These are phyloP conservation scores for Ditylenchus weischeri DNA, from an alignment of 2,888 invertebrate species.

Conservation along the genomic window DNA sequence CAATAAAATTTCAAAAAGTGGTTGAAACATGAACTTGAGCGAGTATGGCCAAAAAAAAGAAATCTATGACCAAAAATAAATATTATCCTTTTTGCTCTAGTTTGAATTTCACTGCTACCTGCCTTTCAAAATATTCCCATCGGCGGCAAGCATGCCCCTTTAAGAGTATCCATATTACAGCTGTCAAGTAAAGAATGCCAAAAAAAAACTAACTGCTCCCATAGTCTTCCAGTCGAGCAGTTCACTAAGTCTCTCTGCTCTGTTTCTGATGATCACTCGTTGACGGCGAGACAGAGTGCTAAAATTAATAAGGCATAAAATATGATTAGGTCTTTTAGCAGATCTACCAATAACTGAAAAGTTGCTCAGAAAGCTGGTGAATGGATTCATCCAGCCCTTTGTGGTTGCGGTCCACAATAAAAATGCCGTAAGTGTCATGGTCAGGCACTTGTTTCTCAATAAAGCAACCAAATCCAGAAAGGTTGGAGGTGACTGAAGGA, in stretches of 20 bases:
- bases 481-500: constrained; percentile 92
- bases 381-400: constrained; percentile 85
- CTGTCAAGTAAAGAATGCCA: neutral
- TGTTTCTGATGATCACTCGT: constrained; percentile 93
- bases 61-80: no score
- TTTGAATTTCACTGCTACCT: no score
- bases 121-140: no score
- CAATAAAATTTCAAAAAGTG: no score
- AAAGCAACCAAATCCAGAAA: constrained; percentile 73
- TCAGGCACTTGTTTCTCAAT: constrained; percentile 79
- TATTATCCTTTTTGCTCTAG: no score
- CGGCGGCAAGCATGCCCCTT: no score
- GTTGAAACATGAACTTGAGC: no score
- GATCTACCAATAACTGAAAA: constrained; percentile 2
- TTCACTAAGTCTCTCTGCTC: constrained; percentile 93
- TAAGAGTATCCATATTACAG: neutral
- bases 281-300: constrained; percentile 78
- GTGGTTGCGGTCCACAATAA: constrained; percentile 88
- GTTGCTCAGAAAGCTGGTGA: constrained; percentile 73
- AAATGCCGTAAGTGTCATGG: constrained; percentile 92
- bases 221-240: constrained; percentile 95
- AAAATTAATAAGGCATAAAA: constrained; percentile 18
- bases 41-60: no score
- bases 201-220: constrained; percentile 67
- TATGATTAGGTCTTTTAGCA: neutral